These are phyloP conservation scores for Sitodiplosis mosellana DNA, from an alignment of 1,140 invertebrate species.

Conservation along the genomic window DNA sequence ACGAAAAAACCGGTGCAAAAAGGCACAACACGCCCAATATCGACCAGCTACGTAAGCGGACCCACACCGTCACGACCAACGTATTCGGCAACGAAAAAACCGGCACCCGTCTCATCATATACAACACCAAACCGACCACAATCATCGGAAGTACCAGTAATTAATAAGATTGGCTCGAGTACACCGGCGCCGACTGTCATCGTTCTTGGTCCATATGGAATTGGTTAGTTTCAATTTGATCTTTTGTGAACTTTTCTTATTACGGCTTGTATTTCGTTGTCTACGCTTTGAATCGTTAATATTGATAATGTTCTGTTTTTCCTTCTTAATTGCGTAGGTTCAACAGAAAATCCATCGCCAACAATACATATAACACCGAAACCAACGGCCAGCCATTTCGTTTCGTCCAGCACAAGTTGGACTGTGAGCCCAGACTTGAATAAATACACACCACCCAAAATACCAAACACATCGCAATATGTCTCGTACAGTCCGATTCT, in stretches of 20 bases:
- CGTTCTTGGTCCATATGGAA: background rate
- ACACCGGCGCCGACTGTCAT: slow-evolving; percentile 1
- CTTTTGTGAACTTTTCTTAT: background rate
- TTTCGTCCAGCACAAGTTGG: slow-evolving; percentile 8
- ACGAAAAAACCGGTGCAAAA: background rate
- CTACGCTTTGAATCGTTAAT: no score
- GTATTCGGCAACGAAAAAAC: slow-evolving; percentile 11
- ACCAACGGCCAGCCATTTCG: slow-evolving; percentile 27
- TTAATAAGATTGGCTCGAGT: slow-evolving; percentile 7
- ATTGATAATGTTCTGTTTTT: no score
- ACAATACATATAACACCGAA: slow-evolving; percentile 39
- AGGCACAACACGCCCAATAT: slow-evolving; percentile 21
- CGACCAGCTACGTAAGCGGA: slow-evolving; percentile 38
- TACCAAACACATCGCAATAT: slow-evolving; percentile 31
- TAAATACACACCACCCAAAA: slow-evolving; percentile 4
- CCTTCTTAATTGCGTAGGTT: no score
- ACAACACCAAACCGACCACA: slow-evolving; percentile 7
- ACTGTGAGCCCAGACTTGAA: background rate
- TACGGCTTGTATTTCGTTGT: slow-evolving; percentile 2
- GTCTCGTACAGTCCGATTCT: slow-evolving; percentile 26
- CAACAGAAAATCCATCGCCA: slow-evolving; percentile 27
- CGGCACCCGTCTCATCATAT: slow-evolving; percentile 6
- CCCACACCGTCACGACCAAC: slow-evolving; percentile 23
- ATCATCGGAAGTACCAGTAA: slow-evolving; percentile 4
- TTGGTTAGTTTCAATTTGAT: background rate